A percentile compares a stretch with the other conserved stretches of the same genome.
These are phyloP conservation scores for Telmatherina bonti DNA, from an alignment of 2,797 vertebrate genomes.

Conservation along the genomic window DNA sequence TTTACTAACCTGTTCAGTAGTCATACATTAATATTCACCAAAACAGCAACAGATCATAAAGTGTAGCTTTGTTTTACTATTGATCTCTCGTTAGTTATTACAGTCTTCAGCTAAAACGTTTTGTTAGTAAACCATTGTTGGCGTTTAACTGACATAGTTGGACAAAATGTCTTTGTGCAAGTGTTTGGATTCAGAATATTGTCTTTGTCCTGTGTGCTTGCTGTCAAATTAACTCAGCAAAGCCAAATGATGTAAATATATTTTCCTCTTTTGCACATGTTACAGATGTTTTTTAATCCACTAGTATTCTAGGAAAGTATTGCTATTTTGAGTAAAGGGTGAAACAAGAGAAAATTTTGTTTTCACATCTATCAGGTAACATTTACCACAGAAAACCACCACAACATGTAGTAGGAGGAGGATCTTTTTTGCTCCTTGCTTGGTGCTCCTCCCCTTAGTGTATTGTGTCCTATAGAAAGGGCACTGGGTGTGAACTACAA, in stretches of 20 bases:
- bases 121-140: neutral
- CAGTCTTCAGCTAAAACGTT: neutral
- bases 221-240: neutral
- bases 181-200: neutral
- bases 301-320: rapidly evolving
- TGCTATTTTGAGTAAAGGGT: constrained; percentile 36
- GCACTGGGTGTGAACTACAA: constrained; percentile 69
- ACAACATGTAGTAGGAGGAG: constrained; percentile 67
- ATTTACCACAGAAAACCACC: constrained; percentile 53
- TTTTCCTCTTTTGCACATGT: neutral
- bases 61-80: neutral
- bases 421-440: constrained; percentile 1
- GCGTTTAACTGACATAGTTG: neutral
- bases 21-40: neutral
- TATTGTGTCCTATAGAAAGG: constrained; percentile 64
- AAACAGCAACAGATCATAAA: neutral
- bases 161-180: no score
- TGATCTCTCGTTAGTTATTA: no score
- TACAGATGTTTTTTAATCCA: neutral
- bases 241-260: neutral
- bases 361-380: constrained; percentile 69
- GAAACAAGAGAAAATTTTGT: constrained; percentile 40
- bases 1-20: neutral
- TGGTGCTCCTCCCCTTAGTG: constrained; percentile 55
- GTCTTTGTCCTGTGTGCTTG: neutral